Evolutionary conservation across 2,113 vertebrate species (phyloP), one percentile per base, ranked within the genome.

Genomic region (Ivindomyrus marchei): DNA sequence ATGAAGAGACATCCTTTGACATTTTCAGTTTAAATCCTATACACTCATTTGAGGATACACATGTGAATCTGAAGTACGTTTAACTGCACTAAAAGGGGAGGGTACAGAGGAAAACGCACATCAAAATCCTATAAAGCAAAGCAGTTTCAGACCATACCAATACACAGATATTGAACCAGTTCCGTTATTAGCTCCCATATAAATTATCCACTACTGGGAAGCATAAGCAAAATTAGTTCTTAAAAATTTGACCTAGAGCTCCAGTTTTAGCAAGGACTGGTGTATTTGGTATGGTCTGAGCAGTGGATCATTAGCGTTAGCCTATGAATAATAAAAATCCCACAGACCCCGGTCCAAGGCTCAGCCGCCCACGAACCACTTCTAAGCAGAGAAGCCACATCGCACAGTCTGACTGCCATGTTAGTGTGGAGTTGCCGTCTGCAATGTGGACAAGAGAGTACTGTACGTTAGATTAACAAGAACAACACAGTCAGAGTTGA

Each of bases 401-500:
- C 98, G 97, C 98, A 99, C 96, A 99, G 98, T 98, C 98, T 99
- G 97, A 99, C 98, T 97, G 98, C 98, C 98, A 99, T 99, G 97
- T 97, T 98, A 98, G 97, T 97, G 97, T 96, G 97, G 97, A 98
- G 97, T 96, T 98, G 97, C 97, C 96, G 97, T 98, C 98, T 99
- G 98, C 96, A 98, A 99, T 97, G 96, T 97, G 97, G 97, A 99
- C 96, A 98, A 96, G 98, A 87, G 97, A 98, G 97, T 96, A 98
- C 96, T 94, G 91, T 95, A 97, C 94, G 97, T 98, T 98, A 98
- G 97, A 97, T 96, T 95, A 97, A 94, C 96, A 97, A 95, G 50
- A 93, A 90, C 89, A 88, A 96, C 95, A 94, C 96, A 98, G 96
- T 97, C 95, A 97, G 91, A 94, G 93, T 96, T 93, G 94, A 96